Evolutionary conservation across 2,797 vertebrate genomes (phyloP), one percentile per base, ranked within the genome.

Genomic region (Rhynchotus rufescens): DNA sequence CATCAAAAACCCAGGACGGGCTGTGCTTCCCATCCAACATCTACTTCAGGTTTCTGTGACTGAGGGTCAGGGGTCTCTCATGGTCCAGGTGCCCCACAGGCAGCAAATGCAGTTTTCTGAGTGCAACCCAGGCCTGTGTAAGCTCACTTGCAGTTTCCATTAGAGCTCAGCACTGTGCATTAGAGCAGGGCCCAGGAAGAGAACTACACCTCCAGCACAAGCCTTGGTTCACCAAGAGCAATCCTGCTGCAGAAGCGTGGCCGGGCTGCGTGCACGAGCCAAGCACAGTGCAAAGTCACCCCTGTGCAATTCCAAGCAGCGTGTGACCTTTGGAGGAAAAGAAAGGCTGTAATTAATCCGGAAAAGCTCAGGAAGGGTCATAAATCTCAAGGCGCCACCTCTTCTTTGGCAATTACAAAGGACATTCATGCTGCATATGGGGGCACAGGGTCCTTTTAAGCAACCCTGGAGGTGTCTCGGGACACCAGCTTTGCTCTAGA

Each of bases 281-380:
- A 82, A 86, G 75, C 7, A 73, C 4, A 71, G 81, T 71, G 88
- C 84, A 56, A 91, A 93, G 84, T 80, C 61, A 91, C 92, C 42
- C 34, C 73, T 40, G 84, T 42, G 62, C 88, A 86, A 91, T 84
- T 90, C 84, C 71, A 84, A 76, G 51, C 60, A 28, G 47, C 84
- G 84, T 0, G 2, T 75, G 93, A 83, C 81, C 84, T 76, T 28
- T 0, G 0, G 51, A 89, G 83, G 0, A 51, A 78, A 88, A 19
- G 51, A 84, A 72, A 77, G 45, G 51, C 61, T 22, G 1, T 57
- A 74, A 92, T 38, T 93, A 76, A 77, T 32, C 9, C 74, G 34
- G 90, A 80, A 92, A 72, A 61, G 78, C 57, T 75, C 65, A 74
- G 68, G 68, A 40, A 94, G 68, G 90, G 65, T 92, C 93, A 88